Percentiles rank a stretch among this genome's conserved stretches.
phyloP scores from a whole-genome alignment of 2,888 invertebrate species.

The Carabus problematicus region DNA sequence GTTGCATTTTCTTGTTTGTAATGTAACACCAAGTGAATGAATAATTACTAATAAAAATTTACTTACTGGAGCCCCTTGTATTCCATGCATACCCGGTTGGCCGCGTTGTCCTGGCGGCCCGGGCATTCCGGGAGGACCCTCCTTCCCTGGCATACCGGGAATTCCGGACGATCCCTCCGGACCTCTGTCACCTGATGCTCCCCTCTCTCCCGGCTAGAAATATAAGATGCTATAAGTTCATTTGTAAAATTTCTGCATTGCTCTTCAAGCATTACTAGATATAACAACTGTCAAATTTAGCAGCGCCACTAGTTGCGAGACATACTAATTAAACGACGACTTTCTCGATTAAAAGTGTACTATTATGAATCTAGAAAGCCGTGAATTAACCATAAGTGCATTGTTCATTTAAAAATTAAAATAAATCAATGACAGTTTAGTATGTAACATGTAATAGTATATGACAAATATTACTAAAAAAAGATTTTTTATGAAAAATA shows the following conservation, averaged over 20 bases:
- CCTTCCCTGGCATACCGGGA: conserved; percentile 67
- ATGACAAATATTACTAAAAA: too few species aligned
- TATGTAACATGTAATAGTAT: not conserved
- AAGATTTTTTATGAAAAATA: too few species aligned
- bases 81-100: conserved; percentile 67
- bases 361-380: too few species aligned
- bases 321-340: too few species aligned
- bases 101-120: conserved; percentile 68
- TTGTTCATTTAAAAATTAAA: too few species aligned
- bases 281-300: too few species aligned
- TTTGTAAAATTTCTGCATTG: conserved; percentile 1
- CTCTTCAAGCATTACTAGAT: too few species aligned
- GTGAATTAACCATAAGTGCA: too few species aligned
- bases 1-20: not conserved
- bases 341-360: too few species aligned
- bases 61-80: conserved; percentile 66
- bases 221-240: conserved; percentile 5
- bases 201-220: conserved; percentile 65
- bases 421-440: not conserved
- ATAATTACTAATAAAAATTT: conserved; percentile 15
- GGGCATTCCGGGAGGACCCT: conserved; percentile 64
- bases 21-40: not conserved
- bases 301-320: too few species aligned
- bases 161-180: conserved; percentile 64
- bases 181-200: conserved; percentile 65